phyloP scores from a whole-genome alignment of 2,888 invertebrate species.

The Therioaphis trifolii region DNA sequence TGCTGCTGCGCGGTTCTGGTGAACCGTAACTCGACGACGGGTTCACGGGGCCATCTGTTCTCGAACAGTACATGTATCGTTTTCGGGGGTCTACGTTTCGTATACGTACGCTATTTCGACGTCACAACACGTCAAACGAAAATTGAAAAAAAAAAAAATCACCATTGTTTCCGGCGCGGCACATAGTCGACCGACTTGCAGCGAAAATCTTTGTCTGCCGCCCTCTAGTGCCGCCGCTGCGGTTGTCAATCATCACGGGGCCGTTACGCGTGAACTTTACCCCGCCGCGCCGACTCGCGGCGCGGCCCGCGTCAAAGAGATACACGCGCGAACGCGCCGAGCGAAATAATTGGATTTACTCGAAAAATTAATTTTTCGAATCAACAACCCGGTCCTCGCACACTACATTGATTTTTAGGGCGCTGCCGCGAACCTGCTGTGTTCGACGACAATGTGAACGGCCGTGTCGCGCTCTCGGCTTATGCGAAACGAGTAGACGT shows the following conservation, averaged over 20 bases:
- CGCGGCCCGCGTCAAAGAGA: background rate
- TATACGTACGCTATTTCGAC: background rate
- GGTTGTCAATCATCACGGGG: slow-evolving; percentile 47
- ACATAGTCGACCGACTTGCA: slow-evolving; percentile 41
- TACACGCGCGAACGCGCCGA: background rate
- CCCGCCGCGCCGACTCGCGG: background rate
- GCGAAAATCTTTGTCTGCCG: slow-evolving; percentile 28
- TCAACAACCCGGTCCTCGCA: background rate
- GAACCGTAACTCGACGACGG: slow-evolving; percentile 48
- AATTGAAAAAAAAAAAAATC: slow-evolving; percentile 22
- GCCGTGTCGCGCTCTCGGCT: no score
- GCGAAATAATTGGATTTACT: slow-evolving; percentile 41
- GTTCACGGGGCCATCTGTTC: slow-evolving; percentile 55
- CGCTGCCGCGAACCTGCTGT: background rate
- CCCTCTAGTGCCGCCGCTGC: slow-evolving; percentile 1
- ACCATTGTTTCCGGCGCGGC: slow-evolving; percentile 44
- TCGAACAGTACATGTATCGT: slow-evolving; percentile 3
- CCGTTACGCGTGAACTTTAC: background rate
- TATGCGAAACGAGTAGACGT: no score
- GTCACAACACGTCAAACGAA: slow-evolving; percentile 33
- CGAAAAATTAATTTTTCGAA: slow-evolving; percentile 23
- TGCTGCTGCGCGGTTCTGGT: slow-evolving; percentile 20
- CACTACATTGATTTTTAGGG: background rate
- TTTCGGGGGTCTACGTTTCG: background rate
- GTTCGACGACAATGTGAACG: background rate